Conservation (phyloP, 2,113 vertebrate genomes). For the Lasiurus borealis region DNA sequence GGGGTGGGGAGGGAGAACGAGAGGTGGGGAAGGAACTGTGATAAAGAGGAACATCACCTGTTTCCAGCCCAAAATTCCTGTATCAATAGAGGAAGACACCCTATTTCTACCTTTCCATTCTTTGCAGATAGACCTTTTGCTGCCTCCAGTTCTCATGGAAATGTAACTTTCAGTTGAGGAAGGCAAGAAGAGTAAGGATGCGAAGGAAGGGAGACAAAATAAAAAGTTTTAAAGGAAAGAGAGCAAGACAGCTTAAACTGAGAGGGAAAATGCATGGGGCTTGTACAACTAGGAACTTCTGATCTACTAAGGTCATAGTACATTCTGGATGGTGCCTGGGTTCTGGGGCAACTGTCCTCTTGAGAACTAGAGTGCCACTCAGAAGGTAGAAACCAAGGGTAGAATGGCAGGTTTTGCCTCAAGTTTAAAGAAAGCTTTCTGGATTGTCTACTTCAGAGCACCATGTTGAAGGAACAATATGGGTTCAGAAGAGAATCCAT, state of each 20-base stretch:
- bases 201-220: background rate
- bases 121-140: no score
- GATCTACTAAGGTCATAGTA: background rate
- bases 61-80: no score
- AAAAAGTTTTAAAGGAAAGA: background rate
- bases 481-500: background rate
- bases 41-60: no score
- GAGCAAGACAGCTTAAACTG: background rate
- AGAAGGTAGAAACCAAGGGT: background rate
- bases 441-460: background rate
- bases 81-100: background rate
- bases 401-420: background rate
- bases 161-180: accelerated
- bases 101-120: background rate
- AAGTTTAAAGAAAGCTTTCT: background rate
- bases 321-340: background rate
- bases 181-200: accelerated
- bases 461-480: background rate
- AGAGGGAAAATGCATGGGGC: accelerated
- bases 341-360: background rate
- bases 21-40: no score
- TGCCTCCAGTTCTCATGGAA: no score
- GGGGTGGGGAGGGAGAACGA: no score
- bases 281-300: background rate
- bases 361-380: background rate